Base-by-base conservation (phyloP, 2,797 vertebrate genomes). In the Myripristis jacobus region DNA sequence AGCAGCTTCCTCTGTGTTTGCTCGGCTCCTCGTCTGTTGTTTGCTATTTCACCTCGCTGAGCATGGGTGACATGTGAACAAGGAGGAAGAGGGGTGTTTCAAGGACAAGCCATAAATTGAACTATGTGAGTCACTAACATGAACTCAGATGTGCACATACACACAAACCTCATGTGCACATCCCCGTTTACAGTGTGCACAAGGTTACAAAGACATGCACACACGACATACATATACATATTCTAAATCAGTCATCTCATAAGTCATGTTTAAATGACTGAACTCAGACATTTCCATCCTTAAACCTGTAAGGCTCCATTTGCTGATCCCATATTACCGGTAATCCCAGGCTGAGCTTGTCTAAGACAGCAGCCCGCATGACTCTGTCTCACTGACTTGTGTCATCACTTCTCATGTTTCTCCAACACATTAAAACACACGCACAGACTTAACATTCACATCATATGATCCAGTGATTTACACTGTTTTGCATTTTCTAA, bases 1-100 rank as follows among this genome's bases (percentile, higher is more conserved):
- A 76, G 55, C 74, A 66, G 85, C 83, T 89, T 89, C 83, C 81
- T 86, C 76, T 66, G 25, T 81, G 62, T 87, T 83, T 87, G 68
- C 81, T 81, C 64, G 70, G 53, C 64, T 80, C 15, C 34, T 75
- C 64, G 57, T 51, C 43, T 73, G 66, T 66, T 85, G 80, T 83
- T 88, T 88, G 75, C 44, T 63, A 47, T 66, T 83, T 82, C 55
- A 70, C 75, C 70, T 67, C 21, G 2, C 27, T 61, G 46, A 79
- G 57, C 63, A 79, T 63, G 78, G 78, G 84, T 80, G 77, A 77
- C 84, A 70, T 55, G 24, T 63, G 65, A 10, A 70, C 61, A 73
- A 38, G 75, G 62, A 67, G 73, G 25, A 15, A n/a, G 52, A 51
- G 48, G 50, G 80, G 56, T 66, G 57, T 58, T 81, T 80, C 38